A percentile compares a stretch with the other conserved stretches of the same genome.
Conservation (phyloP, 2,888 invertebrate genomes). For the Parochlus steinenii region DNA sequence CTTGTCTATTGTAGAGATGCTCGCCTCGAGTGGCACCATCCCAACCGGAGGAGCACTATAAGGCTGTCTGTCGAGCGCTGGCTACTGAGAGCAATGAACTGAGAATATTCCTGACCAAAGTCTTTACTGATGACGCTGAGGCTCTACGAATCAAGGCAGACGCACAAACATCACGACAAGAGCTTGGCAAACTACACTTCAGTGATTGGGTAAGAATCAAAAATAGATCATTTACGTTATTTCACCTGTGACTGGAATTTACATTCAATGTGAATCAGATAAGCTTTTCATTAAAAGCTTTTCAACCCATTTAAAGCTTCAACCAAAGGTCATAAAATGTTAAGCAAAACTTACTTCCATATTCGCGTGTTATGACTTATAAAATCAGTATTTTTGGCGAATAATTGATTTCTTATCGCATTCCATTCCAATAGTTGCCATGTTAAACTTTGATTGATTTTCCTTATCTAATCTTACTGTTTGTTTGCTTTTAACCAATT, state of each 20-base stretch:
- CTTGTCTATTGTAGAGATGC: slow-evolving; percentile 31
- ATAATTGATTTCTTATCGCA: no score
- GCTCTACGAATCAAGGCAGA: slow-evolving; percentile 45
- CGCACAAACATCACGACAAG: slow-evolving; percentile 41
- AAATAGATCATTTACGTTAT: not conserved
- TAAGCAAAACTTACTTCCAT: no score
- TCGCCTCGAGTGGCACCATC: slow-evolving; percentile 33
- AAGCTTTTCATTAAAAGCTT: no score
- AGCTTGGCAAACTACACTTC: slow-evolving; percentile 68
- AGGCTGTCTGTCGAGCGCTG: slow-evolving; percentile 81
- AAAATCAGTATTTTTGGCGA: no score
- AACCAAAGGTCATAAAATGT: no score
- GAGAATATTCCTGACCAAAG: slow-evolving; percentile 75
- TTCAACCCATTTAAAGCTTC: no score
- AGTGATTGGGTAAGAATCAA: slow-evolving; percentile 67
- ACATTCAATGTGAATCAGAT: no score
- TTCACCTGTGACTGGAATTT: not conserved
- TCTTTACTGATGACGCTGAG: slow-evolving; percentile 45
- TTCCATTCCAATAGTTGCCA: no score
- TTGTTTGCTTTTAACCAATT: no score
- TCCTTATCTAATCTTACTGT: no score
- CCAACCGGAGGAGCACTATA: slow-evolving; percentile 44
- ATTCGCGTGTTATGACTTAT: no score
- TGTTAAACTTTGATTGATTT: no score
- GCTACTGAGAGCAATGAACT: slow-evolving; percentile 85